Base-by-base conservation (phyloP, 2,888 invertebrate genomes). In the Idaea straminata region DNA sequence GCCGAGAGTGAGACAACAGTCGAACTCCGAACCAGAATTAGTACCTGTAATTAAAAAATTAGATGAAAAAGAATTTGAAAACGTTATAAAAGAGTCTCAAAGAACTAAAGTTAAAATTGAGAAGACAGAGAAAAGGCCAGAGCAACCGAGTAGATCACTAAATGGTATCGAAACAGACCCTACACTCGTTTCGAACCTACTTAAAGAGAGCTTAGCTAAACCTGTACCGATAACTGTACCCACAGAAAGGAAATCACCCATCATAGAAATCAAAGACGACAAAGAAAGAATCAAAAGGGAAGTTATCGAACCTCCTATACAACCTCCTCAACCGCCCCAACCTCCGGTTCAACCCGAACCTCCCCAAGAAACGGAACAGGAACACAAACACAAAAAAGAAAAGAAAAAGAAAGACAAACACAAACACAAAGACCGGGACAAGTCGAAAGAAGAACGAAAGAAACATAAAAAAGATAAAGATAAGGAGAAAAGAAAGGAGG, bases 331-430 rank as follows among this genome's bases (percentile, higher is more conserved):
- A 0, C 69, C 74, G n/a, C 69, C 74, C 10, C 72, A 72, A 1
- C 76, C 73, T 7, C 72, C 69, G 15, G 72, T 72, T 57, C 77
- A 72, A 64, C 77, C 76, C 0, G 79, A 77, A 58, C 73, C 72
- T 0, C 77, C 70, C 5, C 72, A 79, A 0, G 73, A 77, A 1
- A 86, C 85, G 5, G 84, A 82, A 34, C n/a, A 79, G 0, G 91
- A 90, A 64, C 90, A 89, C 74, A 91, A 80, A 76, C 91, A 87
- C 68, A 91, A 91, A 72, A 89, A 93, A 79, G 96, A 96, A 76
- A 96, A 96, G 85, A 96, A 96, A 83, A 96, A 96, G 81, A 96
- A 96, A 79, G 96, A 96, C 76, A 96, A 96, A 84, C 96, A 96
- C 79, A 96, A 96, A 89, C 95, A 96, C 81, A 96, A 96, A 85